Conservation (phyloP, 2,797 vertebrate species). For the Esox masquinongy region DNA sequence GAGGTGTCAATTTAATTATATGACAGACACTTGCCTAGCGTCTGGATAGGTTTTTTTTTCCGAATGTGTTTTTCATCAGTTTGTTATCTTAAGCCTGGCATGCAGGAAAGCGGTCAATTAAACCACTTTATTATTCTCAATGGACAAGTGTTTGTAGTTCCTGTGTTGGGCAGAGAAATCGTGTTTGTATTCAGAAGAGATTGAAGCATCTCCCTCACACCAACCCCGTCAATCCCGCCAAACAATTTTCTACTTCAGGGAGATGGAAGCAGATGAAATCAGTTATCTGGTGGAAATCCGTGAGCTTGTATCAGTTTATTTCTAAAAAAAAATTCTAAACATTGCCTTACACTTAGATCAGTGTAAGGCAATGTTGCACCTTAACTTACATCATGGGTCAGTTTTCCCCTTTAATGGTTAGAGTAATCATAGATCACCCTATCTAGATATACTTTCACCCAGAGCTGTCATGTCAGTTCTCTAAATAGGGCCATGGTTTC, state of each 20-base stretch:
- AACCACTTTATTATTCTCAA: slow-evolving; percentile 68
- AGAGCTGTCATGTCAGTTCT: slow-evolving; percentile 24
- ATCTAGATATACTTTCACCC: too few relatives aligned
- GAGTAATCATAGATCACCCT: too few relatives aligned
- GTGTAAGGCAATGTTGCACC: neutral
- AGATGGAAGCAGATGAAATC: slow-evolving; percentile 46
- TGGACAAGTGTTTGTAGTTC: slow-evolving; percentile 65
- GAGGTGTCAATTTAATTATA: slow-evolving; percentile 78
- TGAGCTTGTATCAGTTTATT: slow-evolving; percentile 41
- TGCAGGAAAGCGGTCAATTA: slow-evolving; percentile 69
- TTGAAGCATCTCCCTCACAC: slow-evolving; percentile 36
- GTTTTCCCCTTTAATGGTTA: neutral
- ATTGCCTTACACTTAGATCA: too few relatives aligned
- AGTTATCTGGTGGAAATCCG: slow-evolving; percentile 37
- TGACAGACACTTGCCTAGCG: slow-evolving; percentile 64
- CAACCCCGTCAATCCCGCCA: slow-evolving; percentile 20
- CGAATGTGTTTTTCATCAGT: slow-evolving; percentile 81
- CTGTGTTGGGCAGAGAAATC: slow-evolving; percentile 55
- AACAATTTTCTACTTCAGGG: slow-evolving; percentile 58
- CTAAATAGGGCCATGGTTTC: slow-evolving; percentile 14
- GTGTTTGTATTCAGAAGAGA: slow-evolving; percentile 47
- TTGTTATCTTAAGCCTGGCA: slow-evolving; percentile 68
- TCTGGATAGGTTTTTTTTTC: slow-evolving; percentile 77
- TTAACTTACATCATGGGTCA: neutral
- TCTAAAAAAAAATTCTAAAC: too few relatives aligned